Conservation (phyloP, 2,888 invertebrate species). For the Neria commutata region DNA sequence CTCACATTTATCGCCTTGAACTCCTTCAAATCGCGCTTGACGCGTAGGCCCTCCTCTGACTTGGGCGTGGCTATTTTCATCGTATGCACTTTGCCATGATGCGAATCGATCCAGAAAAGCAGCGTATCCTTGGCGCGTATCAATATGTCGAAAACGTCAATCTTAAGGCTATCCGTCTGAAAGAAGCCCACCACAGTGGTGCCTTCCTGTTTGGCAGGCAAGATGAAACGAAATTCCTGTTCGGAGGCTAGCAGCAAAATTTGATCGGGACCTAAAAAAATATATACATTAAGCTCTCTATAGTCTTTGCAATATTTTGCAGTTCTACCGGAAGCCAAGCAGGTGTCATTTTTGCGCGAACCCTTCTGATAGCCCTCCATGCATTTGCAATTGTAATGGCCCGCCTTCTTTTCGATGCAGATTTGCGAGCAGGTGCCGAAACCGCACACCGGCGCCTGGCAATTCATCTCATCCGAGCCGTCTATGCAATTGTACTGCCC, state of each 20-base stretch:
- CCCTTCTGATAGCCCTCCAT: constrained; percentile 68
- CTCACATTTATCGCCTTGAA: constrained; percentile 57
- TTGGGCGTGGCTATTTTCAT: constrained; percentile 60
- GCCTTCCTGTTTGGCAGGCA: constrained; percentile 57
- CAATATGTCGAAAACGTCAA: constrained; percentile 69
- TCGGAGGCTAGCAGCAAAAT: constrained; percentile 59
- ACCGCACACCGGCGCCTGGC: constrained; percentile 69
- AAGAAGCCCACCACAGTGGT: constrained; percentile 68
- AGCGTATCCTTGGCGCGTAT: constrained; percentile 63
- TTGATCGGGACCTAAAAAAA: constrained; percentile 50
- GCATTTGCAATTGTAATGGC: constrained; percentile 68
- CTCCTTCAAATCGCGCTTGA: constrained; percentile 55
- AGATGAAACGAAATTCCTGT: constrained; percentile 60
- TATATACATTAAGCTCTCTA: background rate
- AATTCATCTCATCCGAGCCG: constrained; percentile 80
- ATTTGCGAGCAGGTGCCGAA: constrained; percentile 81
- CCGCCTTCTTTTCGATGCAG: constrained; percentile 70
- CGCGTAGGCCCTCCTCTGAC: constrained; percentile 45
- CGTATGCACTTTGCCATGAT: constrained; percentile 60
- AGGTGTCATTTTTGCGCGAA: constrained; percentile 62
- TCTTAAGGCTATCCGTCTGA: constrained; percentile 70
- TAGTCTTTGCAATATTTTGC: background rate
- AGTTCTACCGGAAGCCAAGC: constrained; percentile 63
- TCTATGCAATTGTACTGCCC: constrained; percentile 75
- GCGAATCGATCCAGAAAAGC: constrained; percentile 62